Evolutionary conservation across 1,140 invertebrate species (phyloP).

Genomic region (Drosophila ironensis): DNA sequence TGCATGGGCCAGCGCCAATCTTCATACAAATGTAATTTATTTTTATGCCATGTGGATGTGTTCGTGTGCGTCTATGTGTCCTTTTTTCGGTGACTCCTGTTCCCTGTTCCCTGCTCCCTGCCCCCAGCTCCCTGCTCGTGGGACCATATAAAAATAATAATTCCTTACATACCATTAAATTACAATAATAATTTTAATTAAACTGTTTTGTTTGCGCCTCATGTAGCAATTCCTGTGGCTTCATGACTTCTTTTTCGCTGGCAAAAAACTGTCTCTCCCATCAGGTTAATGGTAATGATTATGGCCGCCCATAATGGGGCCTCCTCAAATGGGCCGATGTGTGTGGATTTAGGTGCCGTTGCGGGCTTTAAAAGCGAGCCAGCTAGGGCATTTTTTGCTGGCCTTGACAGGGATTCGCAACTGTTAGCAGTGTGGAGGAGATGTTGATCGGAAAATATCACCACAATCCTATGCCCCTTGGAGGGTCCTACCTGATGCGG

Average conservation of each 20-base stretch:
- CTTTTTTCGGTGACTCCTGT: slow-evolving; percentile 8
- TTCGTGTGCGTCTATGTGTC: slow-evolving; percentile 1
- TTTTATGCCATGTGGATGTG: slow-evolving; percentile 60
- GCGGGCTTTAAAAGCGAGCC: neutral
- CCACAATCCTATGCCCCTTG: neutral
- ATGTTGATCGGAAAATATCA: no score
- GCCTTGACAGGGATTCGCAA: neutral
- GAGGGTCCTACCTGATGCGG: neutral
- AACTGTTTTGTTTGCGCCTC: slow-evolving; percentile 73
- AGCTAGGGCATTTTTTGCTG: neutral
- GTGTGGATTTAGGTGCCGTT: slow-evolving; percentile 6
- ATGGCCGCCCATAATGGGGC: slow-evolving; percentile 23
- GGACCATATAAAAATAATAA: slow-evolving; percentile 68
- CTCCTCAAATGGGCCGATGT: neutral
- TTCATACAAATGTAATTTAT: slow-evolving; percentile 79
- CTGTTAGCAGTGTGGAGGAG: no score
- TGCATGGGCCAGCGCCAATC: slow-evolving; percentile 69
- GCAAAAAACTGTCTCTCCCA: slow-evolving; percentile 31
- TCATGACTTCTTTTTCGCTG: slow-evolving; percentile 54
- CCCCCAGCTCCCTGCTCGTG: neutral
- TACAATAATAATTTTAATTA: slow-evolving; percentile 81
- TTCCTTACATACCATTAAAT: slow-evolving; percentile 79
- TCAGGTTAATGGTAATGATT: slow-evolving; percentile 45
- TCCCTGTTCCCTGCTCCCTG: neutral
- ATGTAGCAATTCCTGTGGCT: slow-evolving; percentile 50